Base-by-base conservation (phyloP, 2,888 invertebrate species). In the Colletes collaris region DNA sequence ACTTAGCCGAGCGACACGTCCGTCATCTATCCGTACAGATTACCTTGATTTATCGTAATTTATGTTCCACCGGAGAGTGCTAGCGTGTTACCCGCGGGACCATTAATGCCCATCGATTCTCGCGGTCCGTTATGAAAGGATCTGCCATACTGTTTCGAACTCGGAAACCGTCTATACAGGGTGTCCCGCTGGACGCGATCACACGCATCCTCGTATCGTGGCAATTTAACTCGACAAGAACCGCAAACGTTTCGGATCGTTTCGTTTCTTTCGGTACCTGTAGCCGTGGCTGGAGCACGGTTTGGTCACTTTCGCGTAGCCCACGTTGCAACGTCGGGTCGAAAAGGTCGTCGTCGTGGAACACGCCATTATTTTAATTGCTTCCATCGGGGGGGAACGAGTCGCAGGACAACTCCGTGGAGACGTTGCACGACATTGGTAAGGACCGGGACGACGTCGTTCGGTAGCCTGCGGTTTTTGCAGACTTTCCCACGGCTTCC, bases 291-390 rank as follows among this genome's bases (percentile, higher is more conserved):
- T 70, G 37, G 56, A 59, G 50, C 49, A 71, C 58, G 76, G 62
- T 69, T 72, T 66, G n/a, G 13, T 50, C 67, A 70, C 53, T 69
- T 85, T 85, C 73, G 62, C 63, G 60, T 52, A 72, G 71, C 67
- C 27, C 69, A 78, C 79, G 70, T 77, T 81, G 80, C 82, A 75
- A 74, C 81, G 78, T 67, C 74, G 58, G 72, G 67, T 67, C 63
- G 67, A 53, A 53, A 56, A 52, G 74, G 71, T 53, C 73, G 52
- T 44, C n/a, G 72, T 19, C 58, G 78, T 65, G 64, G 37, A 58
- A 49, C 76, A 70, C 76, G 83, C 88, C 88, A 89, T 90, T 91
- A 90, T 90, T 90, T 89, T 89, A 90, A 91, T 91, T 91, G 87
- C 88, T 85, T 85, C 87, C 88, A 90, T 89, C 88, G 85, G 85